Conservation (phyloP, 2,113 vertebrate species). For the Amazona guildingii region DNA sequence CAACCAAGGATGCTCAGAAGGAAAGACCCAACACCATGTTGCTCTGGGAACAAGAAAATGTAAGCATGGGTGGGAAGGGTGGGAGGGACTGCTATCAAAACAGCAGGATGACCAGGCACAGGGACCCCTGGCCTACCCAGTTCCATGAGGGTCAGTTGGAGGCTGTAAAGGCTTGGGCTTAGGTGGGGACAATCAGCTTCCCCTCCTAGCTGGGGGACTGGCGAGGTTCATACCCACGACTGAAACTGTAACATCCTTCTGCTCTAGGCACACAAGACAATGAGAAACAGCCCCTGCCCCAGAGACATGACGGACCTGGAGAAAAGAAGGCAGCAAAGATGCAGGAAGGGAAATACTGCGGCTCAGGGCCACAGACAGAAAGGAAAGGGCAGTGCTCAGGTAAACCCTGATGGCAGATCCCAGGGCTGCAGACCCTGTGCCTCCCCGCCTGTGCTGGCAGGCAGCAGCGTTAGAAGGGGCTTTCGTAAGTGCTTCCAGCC, state of each 20-base stretch:
- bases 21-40: neutral
- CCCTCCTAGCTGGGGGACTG: neutral
- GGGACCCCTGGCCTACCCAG: neutral
- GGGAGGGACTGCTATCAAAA: neutral
- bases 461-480: neutral
- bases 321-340: too few species aligned
- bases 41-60: neutral
- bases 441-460: too few species aligned
- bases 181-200: neutral
- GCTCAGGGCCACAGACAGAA: neutral
- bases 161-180: neutral
- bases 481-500: accelerated
- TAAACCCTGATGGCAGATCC: neutral
- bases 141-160: neutral
- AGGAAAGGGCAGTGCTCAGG: neutral
- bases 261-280: neutral
- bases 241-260: neutral
- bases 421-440: neutral
- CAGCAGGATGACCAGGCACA: neutral
- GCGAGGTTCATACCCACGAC: neutral
- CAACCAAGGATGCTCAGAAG: neutral
- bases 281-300: neutral
- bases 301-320: accelerated
- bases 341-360: neutral
- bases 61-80: neutral